Conservation (phyloP, 2,113 vertebrate species). For the Psilopsiagon aymara region DNA sequence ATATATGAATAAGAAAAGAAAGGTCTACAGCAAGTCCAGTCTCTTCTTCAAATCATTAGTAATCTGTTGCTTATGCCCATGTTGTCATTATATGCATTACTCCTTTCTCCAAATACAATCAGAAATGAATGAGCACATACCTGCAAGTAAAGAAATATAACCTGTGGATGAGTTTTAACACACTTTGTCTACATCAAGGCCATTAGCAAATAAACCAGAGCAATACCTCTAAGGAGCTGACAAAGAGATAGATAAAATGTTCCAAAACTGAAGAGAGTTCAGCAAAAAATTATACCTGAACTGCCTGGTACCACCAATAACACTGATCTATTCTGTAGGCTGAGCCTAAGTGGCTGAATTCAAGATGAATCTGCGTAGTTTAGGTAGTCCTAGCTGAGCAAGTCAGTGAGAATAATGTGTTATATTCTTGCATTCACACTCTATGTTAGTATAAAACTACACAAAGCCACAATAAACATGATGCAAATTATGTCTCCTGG, state of each 20-base stretch:
- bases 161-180: not conserved
- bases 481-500: not conserved
- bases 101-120: not conserved
- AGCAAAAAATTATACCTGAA: not conserved
- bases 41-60: not conserved
- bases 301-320: not conserved
- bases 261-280: not conserved
- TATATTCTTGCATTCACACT: not conserved
- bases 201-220: conserved; percentile 22
- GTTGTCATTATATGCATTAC: not conserved
- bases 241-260: conserved; percentile 30
- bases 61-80: not conserved
- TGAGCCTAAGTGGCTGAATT: not conserved
- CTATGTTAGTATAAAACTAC: not conserved
- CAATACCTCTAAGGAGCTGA: not conserved
- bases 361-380: not conserved
- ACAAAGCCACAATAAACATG: not conserved
- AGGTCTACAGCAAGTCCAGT: not conserved
- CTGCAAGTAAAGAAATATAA: not conserved
- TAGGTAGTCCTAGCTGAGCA: not conserved
- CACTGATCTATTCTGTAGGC: not conserved
- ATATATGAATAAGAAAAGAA: not conserved
- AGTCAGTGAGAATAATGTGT: not conserved
- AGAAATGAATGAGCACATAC: not conserved
- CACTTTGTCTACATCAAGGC: not conserved